phyloP scores from a whole-genome alignment of 2,888 invertebrate genomes.

The Dione juno region DNA sequence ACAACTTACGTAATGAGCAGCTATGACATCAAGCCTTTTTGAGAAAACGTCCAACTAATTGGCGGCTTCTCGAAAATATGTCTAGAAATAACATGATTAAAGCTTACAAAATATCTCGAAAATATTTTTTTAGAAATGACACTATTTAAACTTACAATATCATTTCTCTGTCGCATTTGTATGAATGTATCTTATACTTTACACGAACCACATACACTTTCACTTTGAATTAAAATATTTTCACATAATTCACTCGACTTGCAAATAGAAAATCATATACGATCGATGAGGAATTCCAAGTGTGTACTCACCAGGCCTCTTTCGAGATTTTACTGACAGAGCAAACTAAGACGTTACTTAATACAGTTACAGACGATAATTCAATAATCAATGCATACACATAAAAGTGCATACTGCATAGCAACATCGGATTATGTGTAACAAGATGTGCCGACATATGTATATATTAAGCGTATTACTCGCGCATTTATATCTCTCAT shows the following conservation, averaged over 20 bases:
- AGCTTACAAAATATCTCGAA: constrained; percentile 27
- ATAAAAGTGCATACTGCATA: constrained; percentile 27
- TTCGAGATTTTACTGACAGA: constrained; percentile 20
- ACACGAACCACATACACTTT: constrained; percentile 7
- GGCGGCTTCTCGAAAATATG: not conserved
- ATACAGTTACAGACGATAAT: constrained; percentile 26
- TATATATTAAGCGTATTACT: constrained; percentile 7
- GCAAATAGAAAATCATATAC: not conserved
- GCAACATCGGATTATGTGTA: constrained; percentile 28
- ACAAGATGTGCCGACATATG: constrained; percentile 24
- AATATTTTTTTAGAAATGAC: not conserved
- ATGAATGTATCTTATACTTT: not conserved
- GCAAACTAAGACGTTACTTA: constrained; percentile 19
- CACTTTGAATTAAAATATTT: not conserved
- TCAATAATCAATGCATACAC: constrained; percentile 6
- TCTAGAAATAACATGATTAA: constrained; percentile 2
- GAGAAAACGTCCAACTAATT: not conserved
- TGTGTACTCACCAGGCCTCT: constrained; percentile 23
- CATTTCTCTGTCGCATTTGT: constrained; percentile 34
- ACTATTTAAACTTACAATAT: constrained; percentile 33
- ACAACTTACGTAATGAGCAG: constrained; percentile 16
- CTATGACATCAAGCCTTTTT: constrained; percentile 6
- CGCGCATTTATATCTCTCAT: not conserved
- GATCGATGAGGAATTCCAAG: constrained; percentile 24
- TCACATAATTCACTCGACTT: not conserved